phyloP scores from a whole-genome alignment of 2,888 invertebrate genomes.

The Lasioglossum villosulum region DNA sequence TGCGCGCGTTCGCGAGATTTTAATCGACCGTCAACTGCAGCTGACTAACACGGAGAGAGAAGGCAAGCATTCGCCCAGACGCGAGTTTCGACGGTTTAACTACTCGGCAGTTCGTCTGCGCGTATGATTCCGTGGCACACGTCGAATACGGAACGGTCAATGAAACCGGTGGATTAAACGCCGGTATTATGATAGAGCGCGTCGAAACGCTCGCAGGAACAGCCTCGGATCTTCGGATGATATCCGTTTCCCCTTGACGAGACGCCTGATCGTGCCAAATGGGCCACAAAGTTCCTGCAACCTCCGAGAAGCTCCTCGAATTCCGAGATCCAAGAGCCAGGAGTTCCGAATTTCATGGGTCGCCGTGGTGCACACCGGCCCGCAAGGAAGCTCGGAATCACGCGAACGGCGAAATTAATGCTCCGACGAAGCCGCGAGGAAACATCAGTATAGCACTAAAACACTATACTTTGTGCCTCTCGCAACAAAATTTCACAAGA shows the following conservation, averaged over 20 bases:
- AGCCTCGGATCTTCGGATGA: slow-evolving; percentile 44
- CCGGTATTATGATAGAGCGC: slow-evolving; percentile 41
- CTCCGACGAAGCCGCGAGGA: background rate
- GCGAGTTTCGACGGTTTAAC: slow-evolving; percentile 28
- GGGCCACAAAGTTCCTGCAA: slow-evolving; percentile 54
- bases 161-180: slow-evolving; percentile 39
- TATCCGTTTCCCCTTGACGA: slow-evolving; percentile 48
- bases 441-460: slow-evolving; percentile 7
- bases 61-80: slow-evolving; percentile 16
- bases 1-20: slow-evolving; percentile 8
- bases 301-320: background rate
- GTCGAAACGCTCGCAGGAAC: slow-evolving; percentile 40
- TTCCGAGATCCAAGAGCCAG: slow-evolving; percentile 14
- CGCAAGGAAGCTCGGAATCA: slow-evolving; percentile 13
- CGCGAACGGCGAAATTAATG: slow-evolving; percentile 42
- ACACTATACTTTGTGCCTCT: background rate
- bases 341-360: slow-evolving; percentile 27
- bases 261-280: slow-evolving; percentile 52
- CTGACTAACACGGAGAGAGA: slow-evolving; percentile 10
- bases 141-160: slow-evolving; percentile 32
- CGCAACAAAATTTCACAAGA: background rate
- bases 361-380: background rate
- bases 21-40: slow-evolving; percentile 39
- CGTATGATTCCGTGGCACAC: slow-evolving; percentile 11
- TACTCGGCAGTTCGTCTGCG: slow-evolving; percentile 9